Base-by-base conservation (phyloP, 2,797 vertebrate genomes). In the Trachurus trachurus region DNA sequence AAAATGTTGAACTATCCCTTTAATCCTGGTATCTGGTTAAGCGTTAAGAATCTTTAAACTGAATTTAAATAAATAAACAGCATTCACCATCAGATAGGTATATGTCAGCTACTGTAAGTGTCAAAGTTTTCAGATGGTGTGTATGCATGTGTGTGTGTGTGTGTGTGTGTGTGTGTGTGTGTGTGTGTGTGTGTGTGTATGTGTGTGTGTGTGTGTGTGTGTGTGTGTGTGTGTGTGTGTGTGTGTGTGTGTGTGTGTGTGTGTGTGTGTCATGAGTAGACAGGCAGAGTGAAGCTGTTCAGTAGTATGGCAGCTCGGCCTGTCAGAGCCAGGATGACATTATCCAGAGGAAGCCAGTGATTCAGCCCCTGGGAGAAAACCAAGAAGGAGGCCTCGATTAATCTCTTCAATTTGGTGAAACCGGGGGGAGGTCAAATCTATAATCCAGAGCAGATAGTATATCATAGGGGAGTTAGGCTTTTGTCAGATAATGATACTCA, bases 371-470 rank as follows among this genome's bases (percentile, higher is more conserved):
- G 75, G 76, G 86, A 87, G 77, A 80, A 85, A 87, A 78, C 58
- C 74, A 80, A 82, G 52, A 62, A 65, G 76, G 65, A 80, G 78
- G 80, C 86, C 80, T 71, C 65, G 6, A 92, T 91, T 86, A 84
- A 88, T 93, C 83, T 89, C 69, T 66, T 76, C 76, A 84, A 71
- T 87, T 87, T 89, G 68, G 82, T 69, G 78, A 87, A 84, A 82
- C 45, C n/a, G 67, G 81, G 56, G 62, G 71, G 66, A 81, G 76
- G 87, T 83, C 76, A 88, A 86, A 88, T 85, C 76, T 82, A 76
- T 88, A 89, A 89, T 90, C 90, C 93, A 88, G 86, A 89, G 68
- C 42, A 67, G 90, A 90, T 92, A 74, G 72, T 85, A 76, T 90
- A 83, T 93, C 90, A 93, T 81, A 81, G 74, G 63, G 69, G 71